These are phyloP conservation scores for Phalacrocorax pelagicus DNA, from an alignment of 2,113 vertebrate species.

Conservation along the genomic window DNA sequence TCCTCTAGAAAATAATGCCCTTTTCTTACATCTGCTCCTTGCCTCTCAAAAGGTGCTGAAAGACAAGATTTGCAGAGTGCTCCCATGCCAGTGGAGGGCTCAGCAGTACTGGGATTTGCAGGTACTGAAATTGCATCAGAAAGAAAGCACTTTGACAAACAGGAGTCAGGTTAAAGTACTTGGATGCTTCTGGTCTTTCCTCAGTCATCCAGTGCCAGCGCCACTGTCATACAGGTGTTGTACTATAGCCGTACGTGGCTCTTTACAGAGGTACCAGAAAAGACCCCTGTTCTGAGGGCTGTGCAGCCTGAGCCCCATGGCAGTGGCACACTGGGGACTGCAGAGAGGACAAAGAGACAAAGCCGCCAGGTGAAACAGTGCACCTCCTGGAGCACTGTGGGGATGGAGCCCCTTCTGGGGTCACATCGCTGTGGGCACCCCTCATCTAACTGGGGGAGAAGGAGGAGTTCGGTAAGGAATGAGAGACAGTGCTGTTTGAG, in stretches of 20 bases:
- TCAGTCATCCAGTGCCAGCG: neutral
- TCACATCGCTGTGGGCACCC: rapidly evolving
- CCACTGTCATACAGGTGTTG: rapidly evolving
- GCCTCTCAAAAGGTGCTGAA: neutral
- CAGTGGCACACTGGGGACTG: neutral
- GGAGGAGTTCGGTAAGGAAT: neutral
- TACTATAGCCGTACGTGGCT: neutral
- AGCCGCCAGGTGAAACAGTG: neutral
- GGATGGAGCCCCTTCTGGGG: neutral
- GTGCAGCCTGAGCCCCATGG: neutral
- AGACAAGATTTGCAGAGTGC: neutral
- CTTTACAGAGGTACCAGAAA: neutral
- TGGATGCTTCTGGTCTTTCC: neutral
- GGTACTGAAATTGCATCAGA: neutral
- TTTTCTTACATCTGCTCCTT: neutral
- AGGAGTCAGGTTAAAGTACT: neutral
- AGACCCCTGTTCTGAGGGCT: rapidly evolving
- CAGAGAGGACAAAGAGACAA: neutral
- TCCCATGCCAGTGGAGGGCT: neutral
- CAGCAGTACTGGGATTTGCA: neutral
- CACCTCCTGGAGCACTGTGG: rapidly evolving
- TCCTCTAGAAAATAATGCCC: neutral
- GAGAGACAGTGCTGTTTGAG: neutral
- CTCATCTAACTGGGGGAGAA: neutral
- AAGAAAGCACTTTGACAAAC: neutral